These are phyloP conservation scores for Aphrocallistes beatrix DNA, from an alignment of 37 sponge, comb jelly and placozoan genomes.

Conservation along the genomic window DNA sequence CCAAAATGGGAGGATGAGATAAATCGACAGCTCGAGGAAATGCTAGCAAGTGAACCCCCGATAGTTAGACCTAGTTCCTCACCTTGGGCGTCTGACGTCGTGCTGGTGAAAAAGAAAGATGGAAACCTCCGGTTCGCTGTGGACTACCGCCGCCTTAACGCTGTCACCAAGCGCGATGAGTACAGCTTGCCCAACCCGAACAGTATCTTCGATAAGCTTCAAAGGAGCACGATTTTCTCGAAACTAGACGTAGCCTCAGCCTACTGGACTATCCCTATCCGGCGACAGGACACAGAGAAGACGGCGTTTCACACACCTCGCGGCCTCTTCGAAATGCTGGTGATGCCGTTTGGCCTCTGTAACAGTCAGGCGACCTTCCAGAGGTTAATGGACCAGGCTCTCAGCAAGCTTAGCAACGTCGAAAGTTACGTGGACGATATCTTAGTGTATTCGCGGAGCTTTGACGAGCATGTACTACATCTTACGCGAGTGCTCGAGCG, in stretches of 20 bases:
- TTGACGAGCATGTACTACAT: conserved; percentile 5
- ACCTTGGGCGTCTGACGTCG: conserved; percentile 19
- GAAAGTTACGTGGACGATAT: conserved; percentile 12
- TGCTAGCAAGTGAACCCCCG: background rate
- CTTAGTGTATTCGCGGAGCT: background rate
- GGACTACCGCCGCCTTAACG: background rate
- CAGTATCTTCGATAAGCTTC: background rate
- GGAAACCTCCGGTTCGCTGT: background rate
- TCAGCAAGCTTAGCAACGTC: background rate
- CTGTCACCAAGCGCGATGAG: conserved; percentile 2
- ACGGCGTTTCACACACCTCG: conserved; percentile 8
- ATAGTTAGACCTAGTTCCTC: background rate
- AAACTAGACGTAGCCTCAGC: background rate
- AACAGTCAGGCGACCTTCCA: conserved; percentile 20
- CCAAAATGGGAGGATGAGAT: background rate
- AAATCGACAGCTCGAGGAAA: background rate
- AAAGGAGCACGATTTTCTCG: background rate
- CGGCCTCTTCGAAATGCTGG: background rate
- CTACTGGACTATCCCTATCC: background rate
- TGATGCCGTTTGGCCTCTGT: conserved; percentile 9
- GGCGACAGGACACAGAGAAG: background rate
- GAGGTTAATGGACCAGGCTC: background rate
- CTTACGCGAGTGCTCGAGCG: background rate
- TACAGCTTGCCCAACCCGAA: background rate
- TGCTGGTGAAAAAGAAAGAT: conserved; percentile 22